phyloP scores from a whole-genome alignment of 2,113 vertebrate genomes.

The Myodes glareolus region DNA sequence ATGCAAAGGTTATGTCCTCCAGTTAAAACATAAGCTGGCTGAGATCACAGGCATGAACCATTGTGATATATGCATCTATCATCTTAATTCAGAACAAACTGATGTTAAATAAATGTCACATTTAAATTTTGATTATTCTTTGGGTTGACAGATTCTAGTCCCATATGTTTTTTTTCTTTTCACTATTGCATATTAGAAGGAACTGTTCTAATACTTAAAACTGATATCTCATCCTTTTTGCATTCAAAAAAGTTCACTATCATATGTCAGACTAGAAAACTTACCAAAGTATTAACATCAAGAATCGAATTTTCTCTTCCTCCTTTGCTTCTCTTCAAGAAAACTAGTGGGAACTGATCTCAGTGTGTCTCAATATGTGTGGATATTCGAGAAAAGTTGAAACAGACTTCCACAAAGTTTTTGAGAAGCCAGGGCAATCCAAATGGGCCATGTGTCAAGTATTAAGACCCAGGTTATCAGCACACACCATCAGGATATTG shows the following conservation, averaged over 20 bases:
- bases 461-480: background rate
- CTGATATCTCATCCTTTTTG: conserved; percentile 44
- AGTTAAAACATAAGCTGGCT: background rate
- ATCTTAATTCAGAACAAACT: conserved; percentile 50
- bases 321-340: background rate
- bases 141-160: conserved; percentile 54
- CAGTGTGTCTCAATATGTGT: background rate
- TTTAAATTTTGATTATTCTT: conserved; percentile 75
- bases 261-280: conserved; percentile 20
- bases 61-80: background rate
- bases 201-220: conserved; percentile 66
- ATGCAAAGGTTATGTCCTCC: background rate
- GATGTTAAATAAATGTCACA: conserved; percentile 76
- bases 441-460: background rate
- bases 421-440: background rate
- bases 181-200: conserved; percentile 34
- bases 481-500: background rate
- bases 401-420: background rate
- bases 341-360: background rate
- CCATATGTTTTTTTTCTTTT: conserved; percentile 69
- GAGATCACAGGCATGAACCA: background rate
- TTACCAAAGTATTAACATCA: background rate
- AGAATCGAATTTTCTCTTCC: background rate
- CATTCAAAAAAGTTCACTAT: conserved; percentile 33
- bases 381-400: background rate